Conservation (phyloP, 2,888 invertebrate genomes). For the Ophion ventricosus region DNA sequence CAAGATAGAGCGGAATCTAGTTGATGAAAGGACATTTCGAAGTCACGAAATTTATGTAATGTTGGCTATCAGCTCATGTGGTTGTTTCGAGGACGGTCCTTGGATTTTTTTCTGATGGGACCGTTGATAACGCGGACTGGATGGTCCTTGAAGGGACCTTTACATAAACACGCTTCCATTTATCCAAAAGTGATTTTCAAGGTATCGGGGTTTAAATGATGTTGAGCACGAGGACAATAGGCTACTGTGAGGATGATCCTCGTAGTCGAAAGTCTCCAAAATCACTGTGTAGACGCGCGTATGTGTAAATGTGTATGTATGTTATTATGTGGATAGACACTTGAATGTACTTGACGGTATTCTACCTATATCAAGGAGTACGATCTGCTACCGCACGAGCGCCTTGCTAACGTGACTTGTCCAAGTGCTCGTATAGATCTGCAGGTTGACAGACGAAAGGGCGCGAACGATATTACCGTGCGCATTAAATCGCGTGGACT, state of each 20-base stretch:
- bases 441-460: slow-evolving; percentile 25
- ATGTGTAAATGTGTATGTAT: slow-evolving; percentile 7
- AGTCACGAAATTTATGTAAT: too few species aligned
- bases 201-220: neutral
- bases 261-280: neutral
- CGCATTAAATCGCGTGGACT: slow-evolving; percentile 9
- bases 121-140: neutral
- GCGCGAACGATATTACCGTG: neutral
- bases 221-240: neutral
- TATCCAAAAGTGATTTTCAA: neutral
- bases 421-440: neutral
- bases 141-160: neutral
- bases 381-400: slow-evolving; percentile 9
- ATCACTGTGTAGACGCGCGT: neutral
- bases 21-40: neutral
- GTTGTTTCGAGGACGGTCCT: too few species aligned
- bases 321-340: slow-evolving; percentile 27
- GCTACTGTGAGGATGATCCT: neutral
- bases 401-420: neutral
- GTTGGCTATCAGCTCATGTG: too few species aligned
- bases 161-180: neutral
- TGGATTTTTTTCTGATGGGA: too few species aligned
- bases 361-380: slow-evolving; percentile 28
- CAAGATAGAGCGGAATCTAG: slow-evolving; percentile 45
- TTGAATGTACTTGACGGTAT: slow-evolving; percentile 39